Evolutionary conservation across 2,113 vertebrate genomes (phyloP).

Genomic region (Charadrius vociferus): DNA sequence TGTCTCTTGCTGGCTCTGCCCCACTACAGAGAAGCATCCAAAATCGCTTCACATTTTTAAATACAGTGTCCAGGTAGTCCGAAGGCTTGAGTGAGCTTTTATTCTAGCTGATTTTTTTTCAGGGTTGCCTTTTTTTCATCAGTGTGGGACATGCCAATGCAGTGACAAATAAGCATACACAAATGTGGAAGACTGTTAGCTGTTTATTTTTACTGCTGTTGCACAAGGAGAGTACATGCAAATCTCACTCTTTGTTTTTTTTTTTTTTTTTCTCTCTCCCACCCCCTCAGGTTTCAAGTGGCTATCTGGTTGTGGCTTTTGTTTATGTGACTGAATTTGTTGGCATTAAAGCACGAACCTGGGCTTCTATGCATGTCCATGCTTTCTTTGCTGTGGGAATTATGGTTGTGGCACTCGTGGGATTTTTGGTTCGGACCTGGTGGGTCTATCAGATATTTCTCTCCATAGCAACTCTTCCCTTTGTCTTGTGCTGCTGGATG

Average conservation of each 20-base stretch:
- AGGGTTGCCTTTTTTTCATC: neutral
- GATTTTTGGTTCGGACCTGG: slow-evolving; percentile 88
- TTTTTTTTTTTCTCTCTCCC: neutral
- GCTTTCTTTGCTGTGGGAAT: slow-evolving; percentile 90
- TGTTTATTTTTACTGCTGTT: neutral
- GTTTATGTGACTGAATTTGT: slow-evolving; percentile 95
- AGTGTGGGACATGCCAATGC: neutral
- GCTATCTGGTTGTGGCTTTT: slow-evolving; percentile 93
- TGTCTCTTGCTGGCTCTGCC: neutral
- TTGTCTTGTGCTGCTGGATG: slow-evolving; percentile 91
- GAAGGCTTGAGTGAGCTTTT: neutral
- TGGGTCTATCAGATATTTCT: slow-evolving; percentile 93
- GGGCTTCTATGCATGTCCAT: slow-evolving; percentile 94
- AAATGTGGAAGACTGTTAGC: neutral
- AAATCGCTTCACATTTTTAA: neutral
- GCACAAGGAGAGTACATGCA: neutral
- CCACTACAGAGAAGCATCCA: neutral
- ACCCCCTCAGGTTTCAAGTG: slow-evolving; percentile 85
- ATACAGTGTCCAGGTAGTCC: neutral
- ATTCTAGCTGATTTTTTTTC: neutral
- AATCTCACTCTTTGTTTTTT: neutral
- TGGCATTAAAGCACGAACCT: slow-evolving; percentile 88
- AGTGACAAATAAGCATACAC: rapidly evolving
- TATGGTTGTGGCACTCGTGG: slow-evolving; percentile 89
- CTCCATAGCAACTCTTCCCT: slow-evolving; percentile 85